Evolutionary conservation across 2,888 invertebrate species (phyloP), one percentile per base, ranked within the genome.

Genomic region (Melangyna quadrimaculata): DNA sequence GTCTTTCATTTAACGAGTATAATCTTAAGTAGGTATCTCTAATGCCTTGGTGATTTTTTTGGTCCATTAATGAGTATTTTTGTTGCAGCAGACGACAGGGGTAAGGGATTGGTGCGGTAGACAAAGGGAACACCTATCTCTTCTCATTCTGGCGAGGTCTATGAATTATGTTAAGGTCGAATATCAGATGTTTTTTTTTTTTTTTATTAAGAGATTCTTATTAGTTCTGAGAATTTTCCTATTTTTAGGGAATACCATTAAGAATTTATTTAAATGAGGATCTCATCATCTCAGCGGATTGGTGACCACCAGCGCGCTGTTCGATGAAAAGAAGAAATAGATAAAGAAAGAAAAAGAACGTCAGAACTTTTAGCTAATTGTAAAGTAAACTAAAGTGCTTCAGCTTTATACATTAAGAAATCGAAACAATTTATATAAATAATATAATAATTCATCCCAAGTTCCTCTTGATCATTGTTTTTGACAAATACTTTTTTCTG

Each of bases 161-260:
- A 72, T 86, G 86, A 81, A 86, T 77, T 81, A 81, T 86, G 86
- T 86, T 86, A 81, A 86, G 86, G 86, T 86, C 86, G 72, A 81
- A 86, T 80, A 80, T 86, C 72, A 80, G 80, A 80, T 80, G 83
- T 67, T 73, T 69, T 57, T 70, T 55, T 55, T n/a, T 37, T 48
- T 73, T 22, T 35, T n/a, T 53, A n/a, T 32, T 70, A 12, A 29
- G 4, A 43, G 40, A 65, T 37, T 19, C 19, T 75, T 81, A 80
- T 81, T 72, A 72, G 67, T 80, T 86, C 84, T 72, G 29, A 71
- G 80, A 80, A 73, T 73, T 79, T 78, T 63, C 35, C 32, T 55
- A 37, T 61, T 70, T 70, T 37, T 59, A 24, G 29, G 48, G 73
- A 77, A 77, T 86, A 80, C 67, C 63, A 67, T 80, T 84, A 67